Base-by-base conservation (phyloP, 2,888 invertebrate species). In the Tachina grossa region DNA sequence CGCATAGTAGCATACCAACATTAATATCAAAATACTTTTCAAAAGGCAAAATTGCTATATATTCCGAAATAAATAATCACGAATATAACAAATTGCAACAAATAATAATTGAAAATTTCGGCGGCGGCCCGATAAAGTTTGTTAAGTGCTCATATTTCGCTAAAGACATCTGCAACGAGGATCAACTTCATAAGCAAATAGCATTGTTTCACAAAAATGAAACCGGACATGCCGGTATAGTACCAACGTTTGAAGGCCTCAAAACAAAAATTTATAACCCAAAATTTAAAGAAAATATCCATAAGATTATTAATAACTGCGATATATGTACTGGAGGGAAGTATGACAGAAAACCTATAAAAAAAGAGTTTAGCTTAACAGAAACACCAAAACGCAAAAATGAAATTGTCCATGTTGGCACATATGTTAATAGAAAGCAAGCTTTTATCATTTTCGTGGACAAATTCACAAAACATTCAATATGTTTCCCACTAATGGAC, bases 161-260 rank as follows among this genome's bases (percentile, higher is more conserved):
- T 39, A 51, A 51, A 41, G 51, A 68, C 51, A 39, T 68, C 41
- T 6, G 9, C 6, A 51, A 39, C 11, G 51, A 39, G 19, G 16
- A 69, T 43, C 6, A 53, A 69, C 41, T 69, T 16, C 41, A 53
- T 39, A 68, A 51, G 31, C 66, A 39, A n/a, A 68, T 68, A 22
- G 51, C 66, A 41, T 45, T 45, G 22, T 57, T 45, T 11, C 13
- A 72, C n/a, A 72, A 72, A 59, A 72, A 71, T 19, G 45, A 71
- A 57, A 57, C 43, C n/a, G 57, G 45, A 22, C 66, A 69, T 69
- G 43, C 41, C 2, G 55, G 55, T 55, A 71, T 71, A 55, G 22
- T 55, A 55, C 14, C 45, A 41, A 71, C 43, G 5, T 51, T 11
- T n/a, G n/a, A 68, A 68, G 51, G 43, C 10, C 55, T 55, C 16